Evolutionary conservation across 2,113 vertebrate genomes (phyloP).

Genomic region (Nesospiza acunhae): DNA sequence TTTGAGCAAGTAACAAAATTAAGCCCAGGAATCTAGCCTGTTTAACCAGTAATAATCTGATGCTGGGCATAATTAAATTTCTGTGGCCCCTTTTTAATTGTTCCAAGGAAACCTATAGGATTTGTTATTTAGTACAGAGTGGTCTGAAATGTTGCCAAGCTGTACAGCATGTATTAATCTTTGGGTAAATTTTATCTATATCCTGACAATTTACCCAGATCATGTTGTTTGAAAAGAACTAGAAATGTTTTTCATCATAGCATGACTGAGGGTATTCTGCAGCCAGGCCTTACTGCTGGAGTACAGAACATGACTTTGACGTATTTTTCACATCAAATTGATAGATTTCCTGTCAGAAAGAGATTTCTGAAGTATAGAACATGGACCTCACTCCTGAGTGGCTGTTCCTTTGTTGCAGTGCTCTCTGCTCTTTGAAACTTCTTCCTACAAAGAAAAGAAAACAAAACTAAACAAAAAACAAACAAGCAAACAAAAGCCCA

Average conservation of each 20-base stretch:
- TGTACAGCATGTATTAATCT: neutral
- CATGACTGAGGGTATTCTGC: neutral
- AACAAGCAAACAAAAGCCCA: neutral
- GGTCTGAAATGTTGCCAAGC: neutral
- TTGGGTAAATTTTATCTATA: neutral
- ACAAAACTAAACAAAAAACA: neutral
- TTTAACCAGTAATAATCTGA: neutral
- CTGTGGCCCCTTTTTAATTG: neutral
- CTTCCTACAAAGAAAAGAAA: neutral
- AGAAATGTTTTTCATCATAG: neutral
- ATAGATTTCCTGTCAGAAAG: neutral
- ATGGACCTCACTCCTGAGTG: neutral
- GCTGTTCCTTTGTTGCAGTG: neutral
- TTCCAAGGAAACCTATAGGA: neutral
- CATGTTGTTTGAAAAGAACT: neutral
- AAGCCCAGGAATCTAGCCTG: neutral
- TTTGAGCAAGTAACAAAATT: neutral
- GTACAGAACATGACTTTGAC: neutral
- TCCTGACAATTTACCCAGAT: neutral
- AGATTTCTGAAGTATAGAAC: neutral
- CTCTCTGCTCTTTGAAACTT: neutral
- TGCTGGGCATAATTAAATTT: neutral
- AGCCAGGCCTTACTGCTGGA: neutral
- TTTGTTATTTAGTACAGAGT: neutral
- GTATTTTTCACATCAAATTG: neutral